A percentile compares a stretch with the other conserved stretches of the same genome.
phyloP scores from a whole-genome alignment of 2,113 vertebrate species.

The Formicarius rufipectus region DNA sequence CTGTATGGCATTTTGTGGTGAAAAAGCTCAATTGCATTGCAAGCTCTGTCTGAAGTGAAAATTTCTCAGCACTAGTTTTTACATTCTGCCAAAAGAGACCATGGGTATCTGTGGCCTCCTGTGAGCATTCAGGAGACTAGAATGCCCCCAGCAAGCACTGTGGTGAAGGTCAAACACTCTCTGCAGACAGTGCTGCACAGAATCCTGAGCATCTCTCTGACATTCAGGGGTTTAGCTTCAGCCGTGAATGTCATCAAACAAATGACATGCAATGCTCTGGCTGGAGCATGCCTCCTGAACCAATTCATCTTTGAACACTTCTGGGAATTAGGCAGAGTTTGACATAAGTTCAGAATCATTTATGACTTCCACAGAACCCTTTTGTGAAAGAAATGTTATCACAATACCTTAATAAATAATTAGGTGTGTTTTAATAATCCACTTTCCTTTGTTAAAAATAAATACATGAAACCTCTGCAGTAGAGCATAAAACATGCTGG shows the following conservation, averaged over 20 bases:
- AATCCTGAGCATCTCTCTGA: constrained; percentile 49
- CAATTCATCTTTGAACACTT: constrained; percentile 16
- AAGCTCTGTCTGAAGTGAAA: neutral
- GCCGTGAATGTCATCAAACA: constrained; percentile 32
- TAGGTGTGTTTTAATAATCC: constrained; percentile 11
- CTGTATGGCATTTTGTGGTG: neutral
- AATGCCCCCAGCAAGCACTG: constrained; percentile 40
- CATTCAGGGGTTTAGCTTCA: constrained; percentile 41
- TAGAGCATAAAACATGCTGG: neutral
- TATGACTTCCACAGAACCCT: neutral
- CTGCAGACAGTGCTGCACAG: neutral
- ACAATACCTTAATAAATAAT: constrained; percentile 48
- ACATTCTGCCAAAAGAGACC: constrained; percentile 2
- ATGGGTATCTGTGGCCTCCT: neutral
- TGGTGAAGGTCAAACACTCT: constrained; percentile 50
- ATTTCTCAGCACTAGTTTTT: neutral
- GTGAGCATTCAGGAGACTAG: constrained; percentile 22
- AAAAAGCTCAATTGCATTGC: neutral
- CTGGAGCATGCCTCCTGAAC: neutral
- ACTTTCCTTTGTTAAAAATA: constrained; percentile 3
- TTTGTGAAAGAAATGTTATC: constrained; percentile 41
- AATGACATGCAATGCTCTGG: neutral
- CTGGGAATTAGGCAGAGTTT: constrained; percentile 8
- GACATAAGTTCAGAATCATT: neutral
- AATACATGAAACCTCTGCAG: neutral